These are phyloP conservation scores for Kryptolebias marmoratus DNA, from an alignment of 2,113 vertebrate genomes.

Conservation along the genomic window DNA sequence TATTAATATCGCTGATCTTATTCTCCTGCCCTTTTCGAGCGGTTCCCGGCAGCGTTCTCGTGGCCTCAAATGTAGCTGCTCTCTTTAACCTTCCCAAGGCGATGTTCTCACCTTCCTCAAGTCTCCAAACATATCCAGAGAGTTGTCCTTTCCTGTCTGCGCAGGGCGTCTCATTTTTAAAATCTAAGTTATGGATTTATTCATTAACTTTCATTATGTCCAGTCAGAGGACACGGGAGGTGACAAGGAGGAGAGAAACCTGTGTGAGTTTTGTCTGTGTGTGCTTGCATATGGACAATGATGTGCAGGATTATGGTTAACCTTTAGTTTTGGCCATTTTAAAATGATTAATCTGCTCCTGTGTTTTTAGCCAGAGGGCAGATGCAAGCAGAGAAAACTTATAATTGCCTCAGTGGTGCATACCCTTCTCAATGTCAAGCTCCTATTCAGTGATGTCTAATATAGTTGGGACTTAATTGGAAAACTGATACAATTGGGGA, in stretches of 20 bases:
- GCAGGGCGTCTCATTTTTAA: constrained; percentile 49
- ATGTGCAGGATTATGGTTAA: constrained; percentile 69
- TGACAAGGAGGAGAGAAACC: constrained; percentile 42
- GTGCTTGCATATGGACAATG: constrained; percentile 50
- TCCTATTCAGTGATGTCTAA: constrained; percentile 53
- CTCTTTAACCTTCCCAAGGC: constrained; percentile 28
- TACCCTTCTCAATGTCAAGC: constrained; percentile 74
- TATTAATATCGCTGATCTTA: constrained; percentile 8
- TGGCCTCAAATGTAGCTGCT: constrained; percentile 15
- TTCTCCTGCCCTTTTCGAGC: neutral
- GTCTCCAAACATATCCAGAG: constrained; percentile 41
- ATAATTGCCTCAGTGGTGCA: constrained; percentile 70
- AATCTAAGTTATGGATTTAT: constrained; percentile 72
- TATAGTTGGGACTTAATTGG: constrained; percentile 48
- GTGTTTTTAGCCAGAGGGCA: constrained; percentile 71
- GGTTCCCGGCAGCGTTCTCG: constrained; percentile 13
- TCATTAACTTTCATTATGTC: constrained; percentile 73
- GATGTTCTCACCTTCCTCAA: constrained; percentile 18
- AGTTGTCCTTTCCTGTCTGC: constrained; percentile 55
- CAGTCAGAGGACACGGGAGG: constrained; percentile 64
- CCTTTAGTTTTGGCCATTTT: constrained; percentile 75
- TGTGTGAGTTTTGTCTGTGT: constrained; percentile 6
- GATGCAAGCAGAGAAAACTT: constrained; percentile 67
- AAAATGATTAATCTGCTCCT: constrained; percentile 76
- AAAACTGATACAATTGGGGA: constrained; percentile 26